These are phyloP conservation scores for Hyles vespertilio DNA, from an alignment of 1,140 invertebrate genomes.

Conservation along the genomic window DNA sequence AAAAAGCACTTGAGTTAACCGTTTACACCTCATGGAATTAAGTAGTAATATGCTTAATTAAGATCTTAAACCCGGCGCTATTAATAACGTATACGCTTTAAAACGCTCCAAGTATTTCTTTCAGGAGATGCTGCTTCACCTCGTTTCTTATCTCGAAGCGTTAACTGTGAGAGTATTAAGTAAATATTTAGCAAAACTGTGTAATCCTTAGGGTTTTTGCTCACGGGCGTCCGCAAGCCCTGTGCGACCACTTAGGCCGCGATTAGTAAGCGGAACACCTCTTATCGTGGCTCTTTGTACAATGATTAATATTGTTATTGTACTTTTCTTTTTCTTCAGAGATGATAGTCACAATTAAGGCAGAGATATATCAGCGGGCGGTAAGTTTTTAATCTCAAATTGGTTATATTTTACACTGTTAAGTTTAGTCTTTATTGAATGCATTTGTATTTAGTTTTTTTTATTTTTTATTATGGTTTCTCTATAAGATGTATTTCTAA, in stretches of 20 bases:
- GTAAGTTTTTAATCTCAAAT: no score
- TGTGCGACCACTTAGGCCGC: conserved; percentile 31
- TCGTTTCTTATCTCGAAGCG: conserved; percentile 11
- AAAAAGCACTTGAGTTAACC: conserved; percentile 5
- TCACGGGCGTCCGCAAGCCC: conserved; percentile 10
- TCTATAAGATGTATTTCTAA: no score
- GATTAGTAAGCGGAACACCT: conserved; percentile 26
- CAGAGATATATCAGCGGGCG: no score
- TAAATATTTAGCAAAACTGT: conserved; percentile 43
- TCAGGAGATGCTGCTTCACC: conserved; percentile 7
- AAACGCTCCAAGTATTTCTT: conserved; percentile 18
- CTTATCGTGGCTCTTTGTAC: conserved; percentile 38
- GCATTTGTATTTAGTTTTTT: no score
- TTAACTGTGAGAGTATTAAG: conserved; percentile 30
- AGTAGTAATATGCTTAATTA: conserved; percentile 7
- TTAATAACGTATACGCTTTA: conserved; percentile 10
- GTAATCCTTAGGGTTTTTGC: conserved; percentile 43
- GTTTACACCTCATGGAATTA: conserved; percentile 5
- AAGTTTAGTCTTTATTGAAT: no score
- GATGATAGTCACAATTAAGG: no score
- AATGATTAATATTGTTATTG: conserved; percentile 39
- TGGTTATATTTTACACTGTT: no score
- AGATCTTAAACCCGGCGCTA: conserved; percentile 1
- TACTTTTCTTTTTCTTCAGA: no score
- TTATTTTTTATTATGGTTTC: no score